Conservation (phyloP, 2,888 invertebrate genomes). For the Ormyrus pomaceus region DNA sequence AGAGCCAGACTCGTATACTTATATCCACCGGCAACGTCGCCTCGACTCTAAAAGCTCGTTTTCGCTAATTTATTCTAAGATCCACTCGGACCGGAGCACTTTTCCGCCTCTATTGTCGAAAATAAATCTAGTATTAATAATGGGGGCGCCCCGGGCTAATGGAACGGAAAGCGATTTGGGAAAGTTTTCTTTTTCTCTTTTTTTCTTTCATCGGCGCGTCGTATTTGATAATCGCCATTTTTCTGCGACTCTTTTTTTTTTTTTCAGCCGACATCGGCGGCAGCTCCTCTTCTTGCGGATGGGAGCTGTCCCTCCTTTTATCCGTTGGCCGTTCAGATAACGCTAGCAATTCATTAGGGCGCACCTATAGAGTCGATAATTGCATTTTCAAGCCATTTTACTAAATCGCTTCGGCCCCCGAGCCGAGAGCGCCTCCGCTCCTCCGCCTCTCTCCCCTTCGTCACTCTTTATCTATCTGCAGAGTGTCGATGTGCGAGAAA, state of each 20-base stretch:
- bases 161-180: too few relatives aligned
- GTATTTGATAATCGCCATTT: neutral
- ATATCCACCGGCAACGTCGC: too few relatives aligned
- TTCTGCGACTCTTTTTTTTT: too few relatives aligned
- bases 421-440: conserved; percentile 59
- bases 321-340: conserved; percentile 63
- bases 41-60: too few relatives aligned
- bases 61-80: too few relatives aligned
- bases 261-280: neutral
- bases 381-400: conserved; percentile 74
- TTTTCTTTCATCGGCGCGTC: too few relatives aligned
- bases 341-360: conserved; percentile 72
- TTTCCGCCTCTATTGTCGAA: too few relatives aligned
- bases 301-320: conserved; percentile 15
- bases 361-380: conserved; percentile 74
- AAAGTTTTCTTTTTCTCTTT: too few relatives aligned
- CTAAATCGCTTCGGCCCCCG: conserved; percentile 66
- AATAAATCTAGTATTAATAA: too few relatives aligned
- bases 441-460: conserved; percentile 60
- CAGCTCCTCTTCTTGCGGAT: neutral
- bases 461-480: conserved; percentile 23
- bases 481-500: conserved; percentile 24
- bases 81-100: too few relatives aligned
- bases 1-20: too few relatives aligned
- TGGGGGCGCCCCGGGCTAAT: too few relatives aligned